Evolutionary conservation across 1,140 invertebrate species (phyloP), one percentile per base, ranked within the genome.

Genomic region (Stenopsyche tienmushanensis): DNA sequence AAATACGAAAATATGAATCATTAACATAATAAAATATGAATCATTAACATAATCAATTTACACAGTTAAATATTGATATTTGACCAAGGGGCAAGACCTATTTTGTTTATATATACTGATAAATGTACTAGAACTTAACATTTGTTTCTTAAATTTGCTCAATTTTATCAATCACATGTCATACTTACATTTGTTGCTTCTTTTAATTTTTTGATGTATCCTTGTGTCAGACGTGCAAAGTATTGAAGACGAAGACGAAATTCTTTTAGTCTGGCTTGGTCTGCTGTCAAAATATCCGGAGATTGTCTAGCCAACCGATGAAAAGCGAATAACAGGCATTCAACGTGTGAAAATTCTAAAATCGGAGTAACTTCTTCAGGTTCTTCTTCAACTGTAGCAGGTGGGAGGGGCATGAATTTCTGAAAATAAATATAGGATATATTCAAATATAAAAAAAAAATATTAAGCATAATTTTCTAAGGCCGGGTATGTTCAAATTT

Each of bases 261-360:
- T 73, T 97, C 93, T 78, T 96, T 97, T 0, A 97, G 79, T 71
- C 88, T 84, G 26, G 91, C 87, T 13, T 86, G 78, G 80, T 97
- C 90, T 45, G 86, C 86, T 29, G 87, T 85, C 3, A 98, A 80
- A 21, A 77, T 74, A 67, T 91, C 89, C 3, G 92, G 89, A 72
- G 83, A 83, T 72, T 91, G 88, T 67, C 89, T 86, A 23, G 89
- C 92, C n/a, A 98, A 73, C 65, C 91, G 90, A 77, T 98, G 95
- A 70, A 98, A 89, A 10, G 90, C 84, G 77, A 87, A 97, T 71
- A 98, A 84, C 20, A 97, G 80, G 84, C 93, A 96, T 81, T 98
- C 96, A 0, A 98, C 92, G 74, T 92, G 88, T 49, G 93, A 94
- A 75, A 97, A 97, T 73, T 97, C 88, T 41, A 97, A 83, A 69